A percentile compares a stretch with the other conserved stretches of the same genome.
Conservation (phyloP, 2,888 invertebrate genomes). For the Anorthoa munda region DNA sequence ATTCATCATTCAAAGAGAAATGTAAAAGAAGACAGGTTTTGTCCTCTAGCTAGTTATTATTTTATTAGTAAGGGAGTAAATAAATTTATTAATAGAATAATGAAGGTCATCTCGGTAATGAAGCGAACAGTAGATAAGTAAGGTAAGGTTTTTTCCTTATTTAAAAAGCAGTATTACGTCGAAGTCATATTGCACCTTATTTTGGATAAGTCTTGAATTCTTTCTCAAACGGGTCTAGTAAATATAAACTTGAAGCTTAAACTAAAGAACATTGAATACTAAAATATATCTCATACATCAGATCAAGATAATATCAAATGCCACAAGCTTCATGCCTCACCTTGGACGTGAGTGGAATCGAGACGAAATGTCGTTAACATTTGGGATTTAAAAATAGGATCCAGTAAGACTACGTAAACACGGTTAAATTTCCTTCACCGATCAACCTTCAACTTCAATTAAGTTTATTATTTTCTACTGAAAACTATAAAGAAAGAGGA, state of each 20-base stretch:
- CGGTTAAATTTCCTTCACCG: conserved; percentile 11
- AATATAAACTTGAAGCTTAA: background rate
- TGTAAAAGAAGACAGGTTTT: too few species aligned
- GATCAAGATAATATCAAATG: background rate
- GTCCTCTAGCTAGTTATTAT: too few species aligned
- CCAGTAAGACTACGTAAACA: background rate
- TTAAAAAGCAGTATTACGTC: background rate
- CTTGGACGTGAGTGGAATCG: conserved; percentile 6
- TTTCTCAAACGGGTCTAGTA: background rate
- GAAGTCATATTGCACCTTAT: background rate
- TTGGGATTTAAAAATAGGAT: conserved; percentile 11
- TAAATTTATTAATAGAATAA: too few species aligned
- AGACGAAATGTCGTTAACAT: conserved; percentile 20
- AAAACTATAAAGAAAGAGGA: conserved; percentile 20
- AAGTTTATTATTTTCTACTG: conserved; percentile 13
- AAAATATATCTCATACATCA: background rate
- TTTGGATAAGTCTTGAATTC: background rate
- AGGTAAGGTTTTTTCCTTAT: background rate
- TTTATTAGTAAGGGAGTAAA: too few species aligned
- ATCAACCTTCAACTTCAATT: conserved; percentile 34
- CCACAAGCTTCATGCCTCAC: conserved; percentile 1
- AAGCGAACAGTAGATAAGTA: background rate
- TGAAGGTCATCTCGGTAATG: background rate
- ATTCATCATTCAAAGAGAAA: too few species aligned
- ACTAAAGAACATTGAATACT: background rate